These are phyloP conservation scores for Callyntrura sp. DNA, from an alignment of 2,888 invertebrate species.

Conservation along the genomic window DNA sequence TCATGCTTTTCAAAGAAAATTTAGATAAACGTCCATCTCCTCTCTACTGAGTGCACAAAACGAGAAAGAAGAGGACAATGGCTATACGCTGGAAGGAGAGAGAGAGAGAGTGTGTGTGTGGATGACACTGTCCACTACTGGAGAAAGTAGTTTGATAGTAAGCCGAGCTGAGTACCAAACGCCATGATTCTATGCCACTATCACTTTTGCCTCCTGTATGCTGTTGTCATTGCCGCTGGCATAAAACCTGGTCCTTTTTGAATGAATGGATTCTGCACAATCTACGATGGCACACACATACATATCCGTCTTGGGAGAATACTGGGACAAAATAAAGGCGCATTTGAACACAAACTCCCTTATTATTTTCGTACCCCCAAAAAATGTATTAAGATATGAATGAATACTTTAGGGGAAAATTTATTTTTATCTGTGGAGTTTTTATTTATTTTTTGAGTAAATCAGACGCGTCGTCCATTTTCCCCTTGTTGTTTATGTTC, in stretches of 20 bases:
- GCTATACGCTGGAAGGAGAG: background rate
- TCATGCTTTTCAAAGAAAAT: constrained; percentile 67
- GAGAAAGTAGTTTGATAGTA: constrained; percentile 29
- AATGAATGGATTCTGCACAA: background rate
- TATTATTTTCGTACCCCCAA: no score
- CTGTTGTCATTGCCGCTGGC: background rate
- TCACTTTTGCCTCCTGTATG: background rate
- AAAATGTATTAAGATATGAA: background rate
- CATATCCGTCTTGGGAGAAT: no score
- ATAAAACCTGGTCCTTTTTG: background rate
- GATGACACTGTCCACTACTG: constrained; percentile 46
- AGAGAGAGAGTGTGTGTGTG: background rate
- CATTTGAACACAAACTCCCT: no score
- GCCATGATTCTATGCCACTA: constrained; percentile 11
- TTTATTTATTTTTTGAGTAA: constrained; percentile 1
- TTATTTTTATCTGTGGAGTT: background rate
- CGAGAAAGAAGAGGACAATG: background rate
- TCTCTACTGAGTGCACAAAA: background rate
- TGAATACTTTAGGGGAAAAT: background rate
- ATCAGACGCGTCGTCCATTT: background rate
- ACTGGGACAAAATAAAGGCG: no score
- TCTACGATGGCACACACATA: no score
- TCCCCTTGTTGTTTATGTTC: constrained; percentile 1
- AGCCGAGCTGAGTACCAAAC: constrained; percentile 15
- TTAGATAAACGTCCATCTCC: constrained; percentile 67